Evolutionary conservation across 2,888 invertebrate genomes (phyloP).

Genomic region (Heliconius sara): DNA sequence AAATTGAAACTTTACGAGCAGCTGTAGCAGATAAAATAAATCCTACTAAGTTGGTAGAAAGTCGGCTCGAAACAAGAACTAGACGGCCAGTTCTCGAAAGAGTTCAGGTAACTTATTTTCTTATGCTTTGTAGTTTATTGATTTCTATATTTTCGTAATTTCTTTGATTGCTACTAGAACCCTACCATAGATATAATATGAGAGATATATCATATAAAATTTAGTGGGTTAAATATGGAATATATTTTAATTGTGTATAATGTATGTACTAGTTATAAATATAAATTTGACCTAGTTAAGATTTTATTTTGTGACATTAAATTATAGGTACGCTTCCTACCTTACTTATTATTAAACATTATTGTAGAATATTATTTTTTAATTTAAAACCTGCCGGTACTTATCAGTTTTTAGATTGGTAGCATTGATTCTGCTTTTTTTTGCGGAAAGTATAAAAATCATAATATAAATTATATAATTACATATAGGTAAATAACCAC

Average conservation of each 20-base stretch:
- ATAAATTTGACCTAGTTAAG: too few relatives aligned
- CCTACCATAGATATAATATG: too few relatives aligned
- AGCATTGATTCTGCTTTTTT: neutral
- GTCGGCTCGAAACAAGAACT: constrained; percentile 92
- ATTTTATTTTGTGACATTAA: neutral
- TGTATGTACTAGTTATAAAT: too few relatives aligned
- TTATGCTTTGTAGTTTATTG: too few relatives aligned
- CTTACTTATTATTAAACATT: neutral
- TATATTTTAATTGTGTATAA: too few relatives aligned
- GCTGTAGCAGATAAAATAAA: constrained; percentile 90
- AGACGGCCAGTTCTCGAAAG: constrained; percentile 90
- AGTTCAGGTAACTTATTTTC: constrained; percentile 61
- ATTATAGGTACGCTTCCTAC: neutral
- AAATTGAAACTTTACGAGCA: constrained; percentile 89
- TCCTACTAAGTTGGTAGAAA: constrained; percentile 92
- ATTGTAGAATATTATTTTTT: neutral
- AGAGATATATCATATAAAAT: too few relatives aligned
- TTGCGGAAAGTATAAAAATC: neutral
- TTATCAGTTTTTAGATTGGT: neutral
- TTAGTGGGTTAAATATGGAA: too few relatives aligned
- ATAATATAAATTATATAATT: too few relatives aligned
- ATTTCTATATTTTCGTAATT: too few relatives aligned
- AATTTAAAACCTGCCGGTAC: neutral
- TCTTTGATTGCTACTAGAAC: too few relatives aligned
- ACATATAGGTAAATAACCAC: too few relatives aligned